These are phyloP conservation scores for Netelia inedita DNA, from an alignment of 2,888 invertebrate species.

Conservation along the genomic window DNA sequence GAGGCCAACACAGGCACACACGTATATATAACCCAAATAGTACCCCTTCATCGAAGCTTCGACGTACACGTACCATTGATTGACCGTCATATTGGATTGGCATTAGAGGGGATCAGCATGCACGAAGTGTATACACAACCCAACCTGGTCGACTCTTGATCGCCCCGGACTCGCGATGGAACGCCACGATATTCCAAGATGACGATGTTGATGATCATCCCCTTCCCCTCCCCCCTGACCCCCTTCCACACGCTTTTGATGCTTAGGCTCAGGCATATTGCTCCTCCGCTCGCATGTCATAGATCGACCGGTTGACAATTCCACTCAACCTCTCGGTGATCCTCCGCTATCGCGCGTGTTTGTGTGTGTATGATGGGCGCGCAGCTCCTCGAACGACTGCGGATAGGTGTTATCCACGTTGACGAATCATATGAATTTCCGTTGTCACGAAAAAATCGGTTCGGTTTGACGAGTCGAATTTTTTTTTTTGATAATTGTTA, in stretches of 20 bases:
- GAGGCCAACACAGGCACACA: neutral
- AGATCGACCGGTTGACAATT: slow-evolving; percentile 43
- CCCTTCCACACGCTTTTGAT: neutral
- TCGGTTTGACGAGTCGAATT: no score
- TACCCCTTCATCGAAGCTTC: slow-evolving; percentile 55
- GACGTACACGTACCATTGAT: slow-evolving; percentile 65
- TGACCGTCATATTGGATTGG: slow-evolving; percentile 70
- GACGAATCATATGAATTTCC: no score
- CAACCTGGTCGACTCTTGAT: slow-evolving; percentile 31
- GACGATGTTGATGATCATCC: slow-evolving; percentile 56
- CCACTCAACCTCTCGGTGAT: slow-evolving; percentile 30
- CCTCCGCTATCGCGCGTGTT: neutral
- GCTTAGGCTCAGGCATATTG: slow-evolving; percentile 31
- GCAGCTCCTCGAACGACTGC: neutral
- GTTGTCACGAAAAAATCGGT: no score
- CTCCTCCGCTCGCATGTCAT: neutral
- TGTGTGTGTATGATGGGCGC: neutral
- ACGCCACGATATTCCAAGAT: slow-evolving; percentile 66
- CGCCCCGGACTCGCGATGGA: slow-evolving; percentile 12
- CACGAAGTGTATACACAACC: slow-evolving; percentile 52
- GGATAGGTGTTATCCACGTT: no score
- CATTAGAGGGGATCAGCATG: slow-evolving; percentile 62
- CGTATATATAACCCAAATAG: slow-evolving; percentile 18
- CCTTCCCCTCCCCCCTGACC: neutral
- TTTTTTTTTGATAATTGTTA: no score